Evolutionary conservation across 2,888 invertebrate species (phyloP), one percentile per base, ranked within the genome.

Genomic region (Gymnocheta viridis): DNA sequence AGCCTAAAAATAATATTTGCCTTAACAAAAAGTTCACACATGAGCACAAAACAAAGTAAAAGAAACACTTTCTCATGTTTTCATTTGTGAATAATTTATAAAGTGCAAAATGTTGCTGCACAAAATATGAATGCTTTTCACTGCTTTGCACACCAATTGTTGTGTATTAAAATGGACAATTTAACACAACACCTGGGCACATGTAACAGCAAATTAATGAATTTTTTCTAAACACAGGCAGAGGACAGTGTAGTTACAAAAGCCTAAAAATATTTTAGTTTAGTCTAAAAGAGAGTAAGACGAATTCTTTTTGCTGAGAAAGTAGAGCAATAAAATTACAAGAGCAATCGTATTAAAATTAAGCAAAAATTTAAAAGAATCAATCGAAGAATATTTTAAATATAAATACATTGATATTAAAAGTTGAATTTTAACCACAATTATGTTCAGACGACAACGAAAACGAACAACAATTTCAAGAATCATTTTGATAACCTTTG

Each of bases 121-220:
- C 7, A 5, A 29, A 47, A 14, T 49, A 7, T 14, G 19, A 22
- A 32, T 32, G 4, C 29, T 22, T 19, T 66, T 27, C 70, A 47
- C 29, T 29, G 6, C 9, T 27, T 29, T 32, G 27, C 70, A 58
- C n/a, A 41, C 19, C 29, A 44, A 24, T 32, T 32, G 44, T 47
- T 58, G 41, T 35, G 22, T 22, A 69, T 32, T 66, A 54, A 76
- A 67, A 49, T 69, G 29, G 51, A 14, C 67, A 58, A 72, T 72
- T 72, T 58, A 72, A 35, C 58, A 44, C 32, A 58, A 72, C 72
- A 72, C 44, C 58, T 72, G 29, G 14, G 1, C 5, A 9, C 10
- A 22, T 17, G 2, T 3, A 24, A 62, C n/a, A 10, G 2, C n/a
- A 67, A 17, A 38, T 4, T 7, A n/a, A 38, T 4, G 2, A n/a